Base-by-base conservation (phyloP, 2,888 invertebrate genomes). In the Xanthia icteritia region DNA sequence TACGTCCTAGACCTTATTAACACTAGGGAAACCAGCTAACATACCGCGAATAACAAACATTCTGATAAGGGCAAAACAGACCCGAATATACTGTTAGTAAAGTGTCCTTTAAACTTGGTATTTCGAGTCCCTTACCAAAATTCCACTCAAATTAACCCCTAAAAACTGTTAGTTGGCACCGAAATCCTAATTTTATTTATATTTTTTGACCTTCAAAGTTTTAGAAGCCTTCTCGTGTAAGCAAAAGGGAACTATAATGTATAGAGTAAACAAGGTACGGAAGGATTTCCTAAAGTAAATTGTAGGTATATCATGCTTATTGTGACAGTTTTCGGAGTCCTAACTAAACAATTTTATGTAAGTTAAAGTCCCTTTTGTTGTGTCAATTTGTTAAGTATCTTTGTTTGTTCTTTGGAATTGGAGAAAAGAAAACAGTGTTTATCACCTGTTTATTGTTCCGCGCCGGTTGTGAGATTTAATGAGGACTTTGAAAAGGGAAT, bases 171-270 rank as follows among this genome's bases (percentile, higher is more conserved):
- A 84, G 86, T 86, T 84, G 74, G 48, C 71, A 77, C 63, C 71
- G 58, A 72, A 83, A 81, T 78, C 80, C 77, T 79, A 87, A 83
- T 86, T 87, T 83, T 82, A 85, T 87, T 81, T 84, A 83, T 76
- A 86, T 87, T 85, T 84, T 83, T 83, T 76, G 78, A 73, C 84
- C 87, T 84, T 77, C 72, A 78, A 83, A 85, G 72, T 86, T 87
- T 68, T 84, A 84, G 81, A 87, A 87, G 88, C 86, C 60, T 87
- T 87, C 72, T 76, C 88, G 68, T 86, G 87, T 87, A 80, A 77
- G 84, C 81, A 72, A 80, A 77, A 58, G 60, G 39, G 76, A 80
- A 81, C 84, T 81, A 83, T 78, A 76, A 86, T 80, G 58, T 81
- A 73, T 77, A 79, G 77, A 69, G 65, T 42, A 85, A 86, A 84